Conservation (phyloP, 2,888 invertebrate species). For the Esperia sulphurella region DNA sequence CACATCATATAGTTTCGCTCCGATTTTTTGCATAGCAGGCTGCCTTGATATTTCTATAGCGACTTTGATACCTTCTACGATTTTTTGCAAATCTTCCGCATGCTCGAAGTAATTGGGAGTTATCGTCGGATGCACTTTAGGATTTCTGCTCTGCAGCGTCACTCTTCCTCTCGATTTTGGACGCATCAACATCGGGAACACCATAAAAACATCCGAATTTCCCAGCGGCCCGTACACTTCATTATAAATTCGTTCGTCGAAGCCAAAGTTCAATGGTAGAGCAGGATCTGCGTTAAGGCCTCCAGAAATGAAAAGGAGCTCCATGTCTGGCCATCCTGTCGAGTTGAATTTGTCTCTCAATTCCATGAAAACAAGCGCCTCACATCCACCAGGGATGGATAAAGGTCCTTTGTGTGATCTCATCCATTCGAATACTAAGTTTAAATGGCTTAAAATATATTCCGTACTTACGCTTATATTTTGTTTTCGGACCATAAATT, state of each 20-base stretch:
- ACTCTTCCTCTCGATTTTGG: slow-evolving; percentile 85
- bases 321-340: slow-evolving; percentile 82
- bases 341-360: slow-evolving; percentile 76
- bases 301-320: slow-evolving; percentile 80
- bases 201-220: slow-evolving; percentile 63
- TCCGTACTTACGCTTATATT: slow-evolving; percentile 48
- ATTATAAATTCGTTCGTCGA: slow-evolving; percentile 63
- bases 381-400: slow-evolving; percentile 83
- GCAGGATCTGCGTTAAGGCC: slow-evolving; percentile 71
- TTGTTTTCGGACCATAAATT: slow-evolving; percentile 72
- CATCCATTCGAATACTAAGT: slow-evolving; percentile 76
- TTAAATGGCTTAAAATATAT: slow-evolving; percentile 57
- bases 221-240: slow-evolving; percentile 61
- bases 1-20: slow-evolving; percentile 78
- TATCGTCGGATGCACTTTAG: slow-evolving; percentile 84
- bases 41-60: slow-evolving; percentile 79
- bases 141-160: slow-evolving; percentile 84
- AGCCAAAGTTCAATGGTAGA: slow-evolving; percentile 73
- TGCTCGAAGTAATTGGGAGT: slow-evolving; percentile 88
- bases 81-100: slow-evolving; percentile 80
- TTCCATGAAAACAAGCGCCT: slow-evolving; percentile 82
- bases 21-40: slow-evolving; percentile 77
- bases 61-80: slow-evolving; percentile 82
- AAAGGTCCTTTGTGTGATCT: slow-evolving; percentile 74
- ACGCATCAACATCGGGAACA: slow-evolving; percentile 85